These are phyloP conservation scores for Alouatta palliata DNA, from an alignment of 2,113 vertebrate genomes.

Conservation along the genomic window DNA sequence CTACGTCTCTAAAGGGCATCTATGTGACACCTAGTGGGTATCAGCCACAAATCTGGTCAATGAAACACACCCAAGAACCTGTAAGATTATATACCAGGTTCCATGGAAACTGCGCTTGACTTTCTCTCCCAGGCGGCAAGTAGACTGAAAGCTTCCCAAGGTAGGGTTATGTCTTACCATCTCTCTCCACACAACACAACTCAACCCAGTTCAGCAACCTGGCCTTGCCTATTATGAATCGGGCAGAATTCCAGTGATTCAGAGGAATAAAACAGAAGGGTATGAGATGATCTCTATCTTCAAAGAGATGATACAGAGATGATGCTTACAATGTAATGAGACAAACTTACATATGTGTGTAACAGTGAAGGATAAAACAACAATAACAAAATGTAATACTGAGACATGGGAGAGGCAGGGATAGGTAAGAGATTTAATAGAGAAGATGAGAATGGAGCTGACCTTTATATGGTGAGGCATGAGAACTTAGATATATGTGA, in stretches of 20 bases:
- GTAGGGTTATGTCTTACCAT: not conserved
- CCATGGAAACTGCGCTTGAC: too few species aligned
- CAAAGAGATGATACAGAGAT: not conserved
- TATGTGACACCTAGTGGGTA: too few species aligned
- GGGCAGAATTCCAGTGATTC: not conserved
- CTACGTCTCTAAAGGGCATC: not conserved
- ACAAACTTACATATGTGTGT: not conserved
- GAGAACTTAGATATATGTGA: not conserved
- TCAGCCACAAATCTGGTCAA: not conserved
- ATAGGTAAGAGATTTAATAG: not conserved
- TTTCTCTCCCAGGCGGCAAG: not conserved
- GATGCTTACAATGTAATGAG: not conserved
- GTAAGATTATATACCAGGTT: accelerated
- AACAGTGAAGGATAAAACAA: not conserved
- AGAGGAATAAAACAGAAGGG: not conserved
- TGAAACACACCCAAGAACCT: not conserved
- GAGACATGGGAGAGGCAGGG: too few species aligned
- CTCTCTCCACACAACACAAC: not conserved
- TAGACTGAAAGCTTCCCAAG: not conserved
- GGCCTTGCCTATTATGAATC: not conserved
- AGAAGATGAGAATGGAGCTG: not conserved
- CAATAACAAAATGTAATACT: not conserved
- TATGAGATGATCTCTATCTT: not conserved
- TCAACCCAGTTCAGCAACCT: not conserved
- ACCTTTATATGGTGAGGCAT: not conserved